Evolutionary conservation across 2,113 vertebrate genomes (phyloP).

Genomic region (Lepisosteus osseus): DNA sequence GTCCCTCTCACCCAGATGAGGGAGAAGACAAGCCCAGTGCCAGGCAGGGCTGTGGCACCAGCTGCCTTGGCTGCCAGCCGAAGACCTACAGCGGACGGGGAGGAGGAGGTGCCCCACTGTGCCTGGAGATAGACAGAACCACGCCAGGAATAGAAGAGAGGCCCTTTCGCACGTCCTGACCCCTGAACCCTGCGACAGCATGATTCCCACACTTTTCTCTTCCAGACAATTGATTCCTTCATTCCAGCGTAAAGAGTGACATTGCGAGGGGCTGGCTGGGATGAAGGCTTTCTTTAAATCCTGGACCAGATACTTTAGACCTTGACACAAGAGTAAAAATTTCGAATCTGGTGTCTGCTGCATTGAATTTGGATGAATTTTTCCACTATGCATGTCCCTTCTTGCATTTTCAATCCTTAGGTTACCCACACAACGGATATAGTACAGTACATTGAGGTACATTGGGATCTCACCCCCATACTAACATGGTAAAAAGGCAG

Average conservation of each 20-base stretch:
- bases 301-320: too few relatives aligned
- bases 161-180: conserved; percentile 71
- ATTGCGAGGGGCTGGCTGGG: conserved; percentile 50
- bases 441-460: too few relatives aligned
- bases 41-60: conserved; percentile 81
- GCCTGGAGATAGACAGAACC: conserved; percentile 73
- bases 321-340: too few relatives aligned
- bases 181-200: conserved; percentile 77
- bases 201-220: conserved; percentile 85
- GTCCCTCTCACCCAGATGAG: too few relatives aligned
- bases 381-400: too few relatives aligned
- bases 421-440: too few relatives aligned
- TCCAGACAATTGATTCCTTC: conserved; percentile 90
- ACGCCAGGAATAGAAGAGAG: conserved; percentile 76
- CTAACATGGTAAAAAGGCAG: too few relatives aligned
- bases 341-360: too few relatives aligned
- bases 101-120: conserved; percentile 75
- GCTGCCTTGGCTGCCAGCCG: conserved; percentile 89
- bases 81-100: conserved; percentile 53
- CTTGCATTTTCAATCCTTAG: too few relatives aligned
- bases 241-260: conserved; percentile 77
- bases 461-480: too few relatives aligned
- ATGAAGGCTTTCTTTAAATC: too few relatives aligned
- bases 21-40: conserved; percentile 53
- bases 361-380: too few relatives aligned